These are phyloP conservation scores for Falco peregrinus DNA, from an alignment of 2,797 vertebrate species.

Conservation along the genomic window DNA sequence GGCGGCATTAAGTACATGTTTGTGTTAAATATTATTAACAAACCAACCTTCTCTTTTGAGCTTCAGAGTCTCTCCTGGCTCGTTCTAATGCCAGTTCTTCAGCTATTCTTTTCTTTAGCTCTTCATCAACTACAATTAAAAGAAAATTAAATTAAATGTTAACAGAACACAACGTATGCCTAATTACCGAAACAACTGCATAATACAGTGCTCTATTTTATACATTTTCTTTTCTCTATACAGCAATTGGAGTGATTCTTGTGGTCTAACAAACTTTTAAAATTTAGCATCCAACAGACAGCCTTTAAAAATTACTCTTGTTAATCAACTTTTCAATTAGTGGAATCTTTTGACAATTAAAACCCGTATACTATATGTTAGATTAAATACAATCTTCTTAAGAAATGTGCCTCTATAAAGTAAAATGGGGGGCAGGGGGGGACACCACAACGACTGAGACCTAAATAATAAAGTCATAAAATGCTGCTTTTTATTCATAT, in stretches of 20 bases:
- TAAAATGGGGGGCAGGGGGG: rapidly evolving
- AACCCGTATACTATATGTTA: neutral
- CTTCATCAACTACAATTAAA: constrained; percentile 84
- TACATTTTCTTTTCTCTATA: neutral
- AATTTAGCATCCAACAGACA: neutral
- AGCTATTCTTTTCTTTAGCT: constrained; percentile 89
- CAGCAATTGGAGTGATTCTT: neutral
- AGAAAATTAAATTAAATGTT: neutral
- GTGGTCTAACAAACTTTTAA: neutral
- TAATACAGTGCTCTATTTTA: neutral
- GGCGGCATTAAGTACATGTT: neutral
- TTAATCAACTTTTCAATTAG: neutral
- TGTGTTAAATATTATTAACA: neutral
- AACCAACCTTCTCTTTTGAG: constrained; percentile 85
- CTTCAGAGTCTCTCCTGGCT: constrained; percentile 85
- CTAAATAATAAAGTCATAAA: neutral
- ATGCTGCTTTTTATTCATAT: neutral
- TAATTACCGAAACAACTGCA: neutral
- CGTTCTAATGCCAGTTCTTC: constrained; percentile 89
- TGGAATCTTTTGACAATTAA: neutral
- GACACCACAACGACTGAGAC: neutral
- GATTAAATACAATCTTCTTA: neutral
- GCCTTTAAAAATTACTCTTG: neutral
- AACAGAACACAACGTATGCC: neutral
- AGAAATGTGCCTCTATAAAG: neutral